Evolutionary conservation across 2,797 vertebrate genomes (phyloP).

Genomic region (Geotrypetes seraphini): DNA sequence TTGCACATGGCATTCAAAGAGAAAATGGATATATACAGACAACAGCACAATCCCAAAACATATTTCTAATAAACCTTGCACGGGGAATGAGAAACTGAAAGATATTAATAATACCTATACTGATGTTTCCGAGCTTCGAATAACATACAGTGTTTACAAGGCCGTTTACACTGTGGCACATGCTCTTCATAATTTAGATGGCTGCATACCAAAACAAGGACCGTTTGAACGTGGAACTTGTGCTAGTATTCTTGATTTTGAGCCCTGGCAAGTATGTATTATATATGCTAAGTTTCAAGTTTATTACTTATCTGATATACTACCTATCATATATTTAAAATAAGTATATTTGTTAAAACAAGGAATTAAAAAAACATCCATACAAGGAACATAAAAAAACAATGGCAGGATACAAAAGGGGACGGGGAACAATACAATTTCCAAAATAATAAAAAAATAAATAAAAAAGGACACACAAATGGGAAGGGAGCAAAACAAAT

Average conservation of each 20-base stretch:
- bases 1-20: conserved; percentile 52
- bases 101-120: conserved; percentile 63
- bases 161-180: conserved; percentile 70
- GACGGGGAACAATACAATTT: too few species aligned
- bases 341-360: too few species aligned
- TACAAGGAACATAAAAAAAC: too few species aligned
- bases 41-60: conserved; percentile 30
- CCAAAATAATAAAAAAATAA: too few species aligned
- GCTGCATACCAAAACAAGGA: conserved; percentile 43
- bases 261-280: conserved; percentile 70
- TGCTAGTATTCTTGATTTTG: conserved; percentile 59
- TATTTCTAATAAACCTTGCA: conserved; percentile 48
- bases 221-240: conserved; percentile 50
- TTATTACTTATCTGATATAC: too few species aligned
- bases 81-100: conserved; percentile 50
- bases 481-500: too few species aligned
- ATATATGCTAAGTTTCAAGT: too few species aligned
- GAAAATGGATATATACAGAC: conserved; percentile 21
- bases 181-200: conserved; percentile 60
- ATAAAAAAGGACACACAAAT: too few species aligned
- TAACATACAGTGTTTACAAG: conserved; percentile 77
- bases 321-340: too few species aligned
- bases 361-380: too few species aligned
- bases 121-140: conserved; percentile 68
- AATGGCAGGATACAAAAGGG: too few species aligned